phyloP scores from a whole-genome alignment of 2,888 invertebrate species.

The Lepetodrilus schrolli region DNA sequence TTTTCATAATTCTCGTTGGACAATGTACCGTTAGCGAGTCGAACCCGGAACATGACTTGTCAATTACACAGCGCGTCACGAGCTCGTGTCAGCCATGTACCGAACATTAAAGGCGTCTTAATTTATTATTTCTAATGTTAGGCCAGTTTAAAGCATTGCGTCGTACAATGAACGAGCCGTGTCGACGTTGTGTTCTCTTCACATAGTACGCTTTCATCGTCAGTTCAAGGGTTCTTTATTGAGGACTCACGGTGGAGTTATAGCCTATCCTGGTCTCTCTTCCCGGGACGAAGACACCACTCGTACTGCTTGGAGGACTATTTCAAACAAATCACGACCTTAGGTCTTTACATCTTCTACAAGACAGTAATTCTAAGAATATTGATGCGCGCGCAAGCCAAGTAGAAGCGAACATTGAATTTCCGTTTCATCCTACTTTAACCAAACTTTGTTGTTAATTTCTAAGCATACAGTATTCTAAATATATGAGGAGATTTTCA shows the following conservation, averaged over 20 bases:
- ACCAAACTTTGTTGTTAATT: background rate
- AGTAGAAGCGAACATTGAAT: background rate
- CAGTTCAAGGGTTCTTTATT: background rate
- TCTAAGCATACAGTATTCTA: background rate
- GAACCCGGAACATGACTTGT: background rate
- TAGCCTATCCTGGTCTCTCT: background rate
- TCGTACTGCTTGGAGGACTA: background rate
- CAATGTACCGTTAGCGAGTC: background rate
- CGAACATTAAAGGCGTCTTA: constrained; percentile 16
- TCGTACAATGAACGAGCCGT: background rate
- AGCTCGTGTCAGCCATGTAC: background rate
- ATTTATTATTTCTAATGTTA: constrained; percentile 22
- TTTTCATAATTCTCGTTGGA: background rate
- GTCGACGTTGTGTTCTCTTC: background rate
- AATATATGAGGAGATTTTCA: too few relatives aligned
- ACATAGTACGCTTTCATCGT: background rate
- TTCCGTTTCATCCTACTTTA: background rate
- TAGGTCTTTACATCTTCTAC: background rate
- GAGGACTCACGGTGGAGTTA: background rate
- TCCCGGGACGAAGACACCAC: background rate
- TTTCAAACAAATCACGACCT: constrained; percentile 20
- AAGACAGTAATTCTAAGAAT: background rate
- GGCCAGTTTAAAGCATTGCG: background rate
- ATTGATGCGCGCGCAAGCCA: background rate
- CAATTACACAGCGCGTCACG: background rate